Conservation (phyloP, 2,113 vertebrate genomes). For the Saguinus imperator region DNA sequence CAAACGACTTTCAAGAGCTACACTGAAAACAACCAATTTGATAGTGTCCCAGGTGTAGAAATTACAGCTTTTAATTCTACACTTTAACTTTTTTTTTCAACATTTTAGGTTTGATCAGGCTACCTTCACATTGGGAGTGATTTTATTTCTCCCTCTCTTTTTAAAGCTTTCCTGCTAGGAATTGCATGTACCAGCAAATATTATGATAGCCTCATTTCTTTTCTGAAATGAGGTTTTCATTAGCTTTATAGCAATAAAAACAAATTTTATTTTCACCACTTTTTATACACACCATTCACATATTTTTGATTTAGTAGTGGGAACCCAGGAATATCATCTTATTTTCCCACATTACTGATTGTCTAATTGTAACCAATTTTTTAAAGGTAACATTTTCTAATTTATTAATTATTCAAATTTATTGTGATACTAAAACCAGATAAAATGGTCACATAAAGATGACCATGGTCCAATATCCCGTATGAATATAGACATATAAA, state of each 20-base stretch:
- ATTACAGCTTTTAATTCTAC: conserved; percentile 33
- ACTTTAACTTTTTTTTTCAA: conserved; percentile 18
- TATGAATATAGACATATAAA: too few relatives aligned
- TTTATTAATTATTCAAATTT: too few relatives aligned
- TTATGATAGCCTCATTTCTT: neutral
- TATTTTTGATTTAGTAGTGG: neutral
- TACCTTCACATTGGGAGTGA: neutral
- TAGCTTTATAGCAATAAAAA: conserved; percentile 15
- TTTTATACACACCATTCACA: neutral
- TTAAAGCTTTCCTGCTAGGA: neutral
- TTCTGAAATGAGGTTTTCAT: neutral
- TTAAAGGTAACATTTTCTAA: too few relatives aligned
- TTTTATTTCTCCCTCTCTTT: neutral
- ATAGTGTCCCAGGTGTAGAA: conserved; percentile 27
- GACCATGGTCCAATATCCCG: too few relatives aligned
- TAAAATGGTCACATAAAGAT: too few relatives aligned
- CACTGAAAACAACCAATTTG: neutral
- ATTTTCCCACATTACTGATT: neutral
- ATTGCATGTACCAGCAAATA: neutral
- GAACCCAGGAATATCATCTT: neutral
- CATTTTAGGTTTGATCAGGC: neutral
- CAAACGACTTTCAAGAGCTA: neutral
- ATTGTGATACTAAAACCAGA: too few relatives aligned
- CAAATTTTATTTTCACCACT: neutral
- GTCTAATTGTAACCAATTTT: neutral